phyloP scores from a whole-genome alignment of 2,113 vertebrate genomes.

The Carlito syrichta region DNA sequence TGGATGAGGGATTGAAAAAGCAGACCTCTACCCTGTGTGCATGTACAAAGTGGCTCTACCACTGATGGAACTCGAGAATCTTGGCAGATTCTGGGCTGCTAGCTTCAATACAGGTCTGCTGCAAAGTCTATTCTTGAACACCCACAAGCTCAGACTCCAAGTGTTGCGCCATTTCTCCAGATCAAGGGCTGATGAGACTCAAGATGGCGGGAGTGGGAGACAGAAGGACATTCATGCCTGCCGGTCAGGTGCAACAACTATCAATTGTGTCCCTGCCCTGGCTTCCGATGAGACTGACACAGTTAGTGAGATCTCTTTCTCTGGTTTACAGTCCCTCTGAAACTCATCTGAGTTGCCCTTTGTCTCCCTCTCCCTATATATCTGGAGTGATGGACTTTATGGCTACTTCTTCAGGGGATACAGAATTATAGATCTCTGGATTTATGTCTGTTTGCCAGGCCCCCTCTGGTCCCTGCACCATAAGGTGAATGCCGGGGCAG shows the following conservation, averaged over 20 bases:
- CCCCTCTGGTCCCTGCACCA: neutral
- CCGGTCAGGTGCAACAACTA: neutral
- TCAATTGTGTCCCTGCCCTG: neutral
- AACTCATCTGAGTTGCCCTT: constrained; percentile 31
- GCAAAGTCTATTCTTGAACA: neutral
- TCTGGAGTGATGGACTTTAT: constrained; percentile 64
- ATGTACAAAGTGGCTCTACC: neutral
- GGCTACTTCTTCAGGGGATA: constrained; percentile 39
- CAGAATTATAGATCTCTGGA: constrained; percentile 47
- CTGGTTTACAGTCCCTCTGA: constrained; percentile 51
- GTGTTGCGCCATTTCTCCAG: neutral
- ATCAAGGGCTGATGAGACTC: neutral
- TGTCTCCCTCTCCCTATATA: constrained; percentile 35
- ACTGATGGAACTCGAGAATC: accelerated
- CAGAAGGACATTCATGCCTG: neutral
- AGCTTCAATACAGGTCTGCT: neutral
- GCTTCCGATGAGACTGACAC: neutral
- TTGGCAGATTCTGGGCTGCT: neutral
- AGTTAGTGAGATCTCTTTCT: constrained; percentile 38
- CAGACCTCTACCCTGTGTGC: neutral
- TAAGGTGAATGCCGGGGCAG: constrained; percentile 50
- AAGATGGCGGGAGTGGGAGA: neutral
- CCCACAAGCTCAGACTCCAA: neutral
- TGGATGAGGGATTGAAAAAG: neutral
- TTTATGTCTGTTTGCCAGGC: constrained; percentile 43